Evolutionary conservation across 2,888 invertebrate genomes (phyloP), one percentile per base, ranked within the genome.

Genomic region (Lypha dubia): DNA sequence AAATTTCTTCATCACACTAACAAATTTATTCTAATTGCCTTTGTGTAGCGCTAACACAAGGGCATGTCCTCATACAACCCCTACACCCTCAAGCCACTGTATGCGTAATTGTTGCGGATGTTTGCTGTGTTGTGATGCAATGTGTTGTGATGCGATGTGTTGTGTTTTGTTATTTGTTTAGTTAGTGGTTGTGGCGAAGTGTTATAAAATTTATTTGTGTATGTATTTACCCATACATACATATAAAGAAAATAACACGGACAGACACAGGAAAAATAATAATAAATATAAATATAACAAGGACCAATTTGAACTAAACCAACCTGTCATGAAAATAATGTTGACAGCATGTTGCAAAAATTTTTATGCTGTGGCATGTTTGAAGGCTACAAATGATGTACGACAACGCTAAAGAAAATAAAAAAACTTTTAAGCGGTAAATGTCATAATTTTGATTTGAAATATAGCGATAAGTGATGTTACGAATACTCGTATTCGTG

Each of bases 21-120:
- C 85, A 80, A 85, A 85, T 83, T 85, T 85, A 85, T 85, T 85
- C 83, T 85, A 85, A 85, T 85, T 85, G 85, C 80, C 79, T 63
- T 73, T 82, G 82, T 77, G 41, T 46, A 53, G 53, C 15, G 38
- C 46, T 13, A 53, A 35, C 49, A 58, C 32, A 68, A 65, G 35
- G 53, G 41, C 49, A 63, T 46, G 22, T 15, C 38, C 38, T 56
- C n/a, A 1, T 7, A 60, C 44, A 44, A 56, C 68, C 44, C 63
- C 76, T 71, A 38, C 38, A 77, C 53, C 32, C n/a, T n/a, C 44
- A 8, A 13, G 1, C 44, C 32, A 58, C 0, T 51, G 68, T 67
- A 32, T 67, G 83, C 80, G 84, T 84, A 84, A 84, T 84, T 84
- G 81, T 70, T 81, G 84, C 81, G 84, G 81, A 84, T 81, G 63